Conservation (phyloP, 2,888 invertebrate species). For the Petrolisthes cinctipes region DNA sequence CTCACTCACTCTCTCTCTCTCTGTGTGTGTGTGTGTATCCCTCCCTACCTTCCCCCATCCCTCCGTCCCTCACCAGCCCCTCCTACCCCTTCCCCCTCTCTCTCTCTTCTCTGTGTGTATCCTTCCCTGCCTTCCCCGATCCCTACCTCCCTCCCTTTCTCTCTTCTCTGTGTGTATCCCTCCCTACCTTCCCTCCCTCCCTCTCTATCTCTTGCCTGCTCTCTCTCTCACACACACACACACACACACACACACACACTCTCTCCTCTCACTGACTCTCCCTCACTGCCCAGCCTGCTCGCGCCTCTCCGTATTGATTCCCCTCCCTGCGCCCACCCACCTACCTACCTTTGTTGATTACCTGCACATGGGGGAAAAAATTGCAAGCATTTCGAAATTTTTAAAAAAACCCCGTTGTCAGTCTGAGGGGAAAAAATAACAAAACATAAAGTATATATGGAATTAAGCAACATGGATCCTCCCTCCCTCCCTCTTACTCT, state of each 20-base stretch:
- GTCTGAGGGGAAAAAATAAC: conserved; percentile 4
- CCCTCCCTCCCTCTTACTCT: neutral
- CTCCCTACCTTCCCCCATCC: neutral
- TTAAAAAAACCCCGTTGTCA: neutral
- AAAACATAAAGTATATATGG: conserved; percentile 14
- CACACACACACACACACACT: neutral
- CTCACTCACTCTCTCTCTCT: neutral
- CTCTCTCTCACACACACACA: neutral
- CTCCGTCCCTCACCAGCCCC: neutral
- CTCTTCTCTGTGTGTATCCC: neutral
- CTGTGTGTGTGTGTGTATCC: neutral
- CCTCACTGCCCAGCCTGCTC: neutral
- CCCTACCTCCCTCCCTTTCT: neutral
- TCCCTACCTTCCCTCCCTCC: neutral
- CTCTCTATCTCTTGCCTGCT: neutral
- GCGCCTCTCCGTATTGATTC: neutral
- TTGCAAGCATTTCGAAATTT: neutral
- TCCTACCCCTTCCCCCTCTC: too few relatives aligned
- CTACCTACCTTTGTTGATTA: neutral
- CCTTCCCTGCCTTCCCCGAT: neutral
- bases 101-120: neutral
- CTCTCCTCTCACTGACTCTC: neutral
- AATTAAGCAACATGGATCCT: neutral
- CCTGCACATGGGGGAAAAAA: conserved; percentile 10
- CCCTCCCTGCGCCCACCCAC: neutral